Base-by-base conservation (phyloP, 2,797 vertebrate genomes). In the Adelosebastes latens region DNA sequence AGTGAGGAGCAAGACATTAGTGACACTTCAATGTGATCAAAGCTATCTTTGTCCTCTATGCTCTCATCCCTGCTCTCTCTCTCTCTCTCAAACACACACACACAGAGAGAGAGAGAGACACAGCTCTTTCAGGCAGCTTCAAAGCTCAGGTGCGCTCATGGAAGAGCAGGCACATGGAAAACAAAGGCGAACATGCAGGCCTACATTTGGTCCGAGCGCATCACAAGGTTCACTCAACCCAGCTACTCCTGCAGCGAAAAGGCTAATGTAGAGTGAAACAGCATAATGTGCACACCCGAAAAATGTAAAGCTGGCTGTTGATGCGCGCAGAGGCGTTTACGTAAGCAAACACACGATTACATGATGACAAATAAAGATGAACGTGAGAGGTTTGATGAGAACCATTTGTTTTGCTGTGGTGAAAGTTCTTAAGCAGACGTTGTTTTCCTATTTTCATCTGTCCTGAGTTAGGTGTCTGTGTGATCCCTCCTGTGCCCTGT, bases 111-210 rank as follows among this genome's bases (percentile, higher is more conserved):
- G 27, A 29, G 16, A 39, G 18, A 68, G 8, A 84, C 34, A 32
- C 63, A 61, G 66, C 81, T 88, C 82, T 84, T 90, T 52, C 52
- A 53, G 81, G 73, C 72, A 79, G 88, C 92, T 88, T 88, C 89
- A 90, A 94, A 95, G 94, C 95, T 95, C 96, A 96, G 96, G 95
- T 96, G 95, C 72, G 70, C 89, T 94, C 87, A 94, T 93, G 94
- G 92, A 95, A 94, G 94, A 95, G 93, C 93, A 93, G 88, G 89
- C 94, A 94, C 92, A 92, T 90, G 92, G 90, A 95, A 94, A 93
- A 95, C 92, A 94, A 90, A 92, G 83, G 79, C 75, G 77, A 88
- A 85, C 87, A 91, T 83, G 84, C 81, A 89, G 85, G 82, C 87
- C 85, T 79, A 87, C 86, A 82, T 93, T 93, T 77, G 73, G 83